Evolutionary conservation across 2,888 invertebrate species (phyloP), one percentile per base, ranked within the genome.

Genomic region (Stenotaenia linearis): DNA sequence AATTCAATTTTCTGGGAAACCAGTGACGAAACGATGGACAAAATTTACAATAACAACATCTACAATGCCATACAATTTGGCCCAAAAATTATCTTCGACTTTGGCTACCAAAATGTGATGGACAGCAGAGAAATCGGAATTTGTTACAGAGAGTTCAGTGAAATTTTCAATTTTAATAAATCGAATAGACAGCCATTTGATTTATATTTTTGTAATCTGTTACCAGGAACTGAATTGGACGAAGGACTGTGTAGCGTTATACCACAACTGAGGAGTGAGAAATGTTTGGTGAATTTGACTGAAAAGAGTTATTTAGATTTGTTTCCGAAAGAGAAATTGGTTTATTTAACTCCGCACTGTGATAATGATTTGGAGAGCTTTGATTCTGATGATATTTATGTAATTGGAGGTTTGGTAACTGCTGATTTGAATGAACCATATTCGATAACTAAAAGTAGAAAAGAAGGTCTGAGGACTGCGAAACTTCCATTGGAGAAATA

Each of bases 291-390:
- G 69, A 90, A 92, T 83, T 84, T 94, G 1, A 92, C 92, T 75
- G 86, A 89, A 32, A 84, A 92, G 84, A 92, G 92, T 84, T 94
- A 92, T 85, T 87, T 94, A 79, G 92, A 97, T 81, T n/a, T 93
- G 9, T 97, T 93, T 86, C 92, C 94, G 0, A 93, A 90, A 85
- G 88, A 94, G 5, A 89, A 91, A 81, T 86, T 97, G 25, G 92
- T 97, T 0, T 97, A 97, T 85, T 88, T 98, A 74, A 93, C 96
- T 15, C 96, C 97, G 7, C 92, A 97, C 86, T 92, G 93, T 83
- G 87, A 89, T n/a, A 89, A 91, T 79, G 91, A 91, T 83, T 86
- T 86, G 0, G 15, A 56, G 3, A 85, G 88, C 32, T 96, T 89
- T 87, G 91, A 94, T 87, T 90, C 90, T 82, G 91, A 95, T 85